Conservation (phyloP, 64 coral and sea anemone species). For the Dendrophyllia cribrosa region DNA sequence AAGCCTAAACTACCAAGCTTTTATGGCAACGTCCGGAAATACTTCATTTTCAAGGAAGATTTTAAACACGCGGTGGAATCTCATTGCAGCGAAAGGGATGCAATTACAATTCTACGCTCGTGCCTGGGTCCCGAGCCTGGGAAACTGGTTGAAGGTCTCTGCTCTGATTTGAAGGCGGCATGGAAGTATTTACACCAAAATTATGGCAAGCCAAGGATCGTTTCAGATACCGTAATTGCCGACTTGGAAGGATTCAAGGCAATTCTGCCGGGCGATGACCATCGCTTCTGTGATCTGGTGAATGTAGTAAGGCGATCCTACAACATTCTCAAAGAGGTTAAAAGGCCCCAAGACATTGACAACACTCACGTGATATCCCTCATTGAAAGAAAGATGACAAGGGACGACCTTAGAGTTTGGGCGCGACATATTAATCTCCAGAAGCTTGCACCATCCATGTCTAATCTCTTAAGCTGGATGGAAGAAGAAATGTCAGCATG, state of each 20-base stretch:
- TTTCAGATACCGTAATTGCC: conserved; percentile 68
- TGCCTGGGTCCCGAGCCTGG: too few relatives aligned
- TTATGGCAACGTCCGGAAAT: too few relatives aligned
- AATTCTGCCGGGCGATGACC: conserved; percentile 58
- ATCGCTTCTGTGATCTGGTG: conserved; percentile 76
- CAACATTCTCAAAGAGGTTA: conserved; percentile 51
- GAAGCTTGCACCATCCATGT: too few relatives aligned
- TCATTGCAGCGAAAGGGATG: too few relatives aligned
- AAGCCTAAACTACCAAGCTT: too few relatives aligned
- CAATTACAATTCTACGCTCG: too few relatives aligned
- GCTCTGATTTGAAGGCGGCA: conserved; percentile 46
- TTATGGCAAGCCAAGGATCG: conserved; percentile 73
- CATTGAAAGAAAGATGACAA: conserved; percentile 72
- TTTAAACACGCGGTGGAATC: too few relatives aligned
- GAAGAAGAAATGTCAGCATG: conserved; percentile 71
- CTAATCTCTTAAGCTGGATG: conserved; percentile 23
- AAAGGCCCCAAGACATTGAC: conserved; percentile 75
- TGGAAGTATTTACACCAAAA: conserved; percentile 36
- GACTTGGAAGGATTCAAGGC: conserved; percentile 71
- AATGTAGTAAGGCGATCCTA: conserved; percentile 70
- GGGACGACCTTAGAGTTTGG: conserved; percentile 48
- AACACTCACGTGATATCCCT: conserved; percentile 77
- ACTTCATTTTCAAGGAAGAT: too few relatives aligned
- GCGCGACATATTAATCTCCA: not conserved
- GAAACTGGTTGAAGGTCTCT: conserved; percentile 78